Percentiles rank a stretch among this genome's conserved stretches.
Evolutionary conservation across 2,888 invertebrate genomes (phyloP).

Genomic region (Aporophyla lueneburgensis): DNA sequence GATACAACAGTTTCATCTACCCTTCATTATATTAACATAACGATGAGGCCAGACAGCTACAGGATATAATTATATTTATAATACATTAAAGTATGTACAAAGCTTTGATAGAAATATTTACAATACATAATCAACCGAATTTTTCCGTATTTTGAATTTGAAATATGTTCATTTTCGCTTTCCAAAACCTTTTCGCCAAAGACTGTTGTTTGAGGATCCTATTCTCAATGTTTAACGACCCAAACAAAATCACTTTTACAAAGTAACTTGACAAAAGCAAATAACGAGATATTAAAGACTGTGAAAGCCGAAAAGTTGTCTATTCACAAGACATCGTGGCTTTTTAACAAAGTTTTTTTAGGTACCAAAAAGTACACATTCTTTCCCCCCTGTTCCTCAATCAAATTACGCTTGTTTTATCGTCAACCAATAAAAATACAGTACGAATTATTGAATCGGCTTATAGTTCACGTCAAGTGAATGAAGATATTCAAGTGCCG

Average conservation of each 20-base stretch:
- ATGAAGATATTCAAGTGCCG: constrained; percentile 78
- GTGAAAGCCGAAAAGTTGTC: constrained; percentile 51
- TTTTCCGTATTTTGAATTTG: constrained; percentile 16
- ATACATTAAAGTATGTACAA: constrained; percentile 57
- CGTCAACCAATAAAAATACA: constrained; percentile 41
- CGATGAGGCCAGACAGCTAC: constrained; percentile 26
- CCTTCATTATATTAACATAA: constrained; percentile 38
- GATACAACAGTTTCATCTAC: constrained; percentile 36
- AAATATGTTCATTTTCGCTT: constrained; percentile 23
- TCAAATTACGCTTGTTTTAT: constrained; percentile 42
- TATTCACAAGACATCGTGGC: constrained; percentile 38
- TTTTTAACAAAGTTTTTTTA: constrained; percentile 52
- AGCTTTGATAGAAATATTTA: constrained; percentile 61
- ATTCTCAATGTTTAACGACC: constrained; percentile 56
- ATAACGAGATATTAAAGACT: constrained; percentile 62
- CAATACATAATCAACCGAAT: constrained; percentile 26
- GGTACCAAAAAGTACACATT: constrained; percentile 47
- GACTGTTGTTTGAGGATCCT: constrained; percentile 45
- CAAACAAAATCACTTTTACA: constrained; percentile 59
- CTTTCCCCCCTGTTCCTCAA: constrained; percentile 27
- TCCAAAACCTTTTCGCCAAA: constrained; percentile 12
- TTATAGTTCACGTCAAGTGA: constrained; percentile 31
- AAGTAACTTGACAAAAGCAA: constrained; percentile 57
- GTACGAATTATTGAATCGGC: constrained; percentile 50
- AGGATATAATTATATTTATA: constrained; percentile 42